phyloP scores from a whole-genome alignment of 2,888 invertebrate species.

The Andrena bucephala region DNA sequence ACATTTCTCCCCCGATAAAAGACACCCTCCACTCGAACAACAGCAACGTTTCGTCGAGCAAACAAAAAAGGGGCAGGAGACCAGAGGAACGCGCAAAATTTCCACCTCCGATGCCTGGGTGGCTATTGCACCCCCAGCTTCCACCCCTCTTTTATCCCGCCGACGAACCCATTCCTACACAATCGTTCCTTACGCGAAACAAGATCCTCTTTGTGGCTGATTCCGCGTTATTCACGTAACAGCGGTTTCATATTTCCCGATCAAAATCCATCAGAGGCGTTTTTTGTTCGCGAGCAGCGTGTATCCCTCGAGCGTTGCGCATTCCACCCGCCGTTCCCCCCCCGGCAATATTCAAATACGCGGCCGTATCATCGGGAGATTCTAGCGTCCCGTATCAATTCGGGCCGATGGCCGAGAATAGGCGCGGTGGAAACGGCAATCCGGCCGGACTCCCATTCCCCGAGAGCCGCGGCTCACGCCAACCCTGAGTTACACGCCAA shows the following conservation, averaged over 20 bases:
- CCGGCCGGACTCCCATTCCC: background rate
- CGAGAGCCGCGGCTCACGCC: constrained; percentile 2
- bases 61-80: background rate
- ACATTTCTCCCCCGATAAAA: no score
- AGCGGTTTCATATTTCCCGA: constrained; percentile 34
- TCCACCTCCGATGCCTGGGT: background rate
- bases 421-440: constrained; percentile 1
- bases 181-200: constrained; percentile 19
- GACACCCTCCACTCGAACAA: background rate
- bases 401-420: constrained; percentile 26
- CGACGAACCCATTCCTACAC: constrained; percentile 8
- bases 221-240: constrained; percentile 29
- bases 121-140: background rate
- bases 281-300: background rate
- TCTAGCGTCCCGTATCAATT: constrained; percentile 20
- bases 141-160: background rate
- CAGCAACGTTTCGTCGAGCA: background rate
- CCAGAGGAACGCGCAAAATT: background rate
- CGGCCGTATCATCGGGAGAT: constrained; percentile 5
- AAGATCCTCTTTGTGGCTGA: constrained; percentile 13
- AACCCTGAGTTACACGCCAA: constrained; percentile 34
- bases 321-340: background rate
- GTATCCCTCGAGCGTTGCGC: background rate
- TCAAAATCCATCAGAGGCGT: constrained; percentile 35
- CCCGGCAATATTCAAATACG: background rate